These are phyloP conservation scores for Palythoa heliodiscus DNA, from an alignment of 92 coral and sea anemone genomes.

Conservation along the genomic window DNA sequence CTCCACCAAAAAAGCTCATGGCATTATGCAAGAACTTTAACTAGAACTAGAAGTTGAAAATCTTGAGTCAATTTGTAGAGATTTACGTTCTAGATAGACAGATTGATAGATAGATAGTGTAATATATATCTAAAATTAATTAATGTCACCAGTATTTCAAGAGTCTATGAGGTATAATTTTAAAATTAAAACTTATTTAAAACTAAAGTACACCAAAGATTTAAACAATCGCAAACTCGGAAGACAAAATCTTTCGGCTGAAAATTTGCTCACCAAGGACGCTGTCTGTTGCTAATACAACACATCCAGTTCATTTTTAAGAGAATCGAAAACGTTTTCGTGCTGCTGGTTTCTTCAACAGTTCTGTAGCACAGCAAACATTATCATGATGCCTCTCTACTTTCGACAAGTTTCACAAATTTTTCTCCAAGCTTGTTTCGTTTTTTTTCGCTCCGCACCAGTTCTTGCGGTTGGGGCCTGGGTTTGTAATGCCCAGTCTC, in stretches of 20 bases:
- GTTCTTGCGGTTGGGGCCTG: not conserved
- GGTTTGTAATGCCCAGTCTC: slow-evolving; percentile 5
- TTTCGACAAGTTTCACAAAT: not conserved
- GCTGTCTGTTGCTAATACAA: not conserved
- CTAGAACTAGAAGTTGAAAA: not conserved
- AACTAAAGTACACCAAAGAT: too few relatives aligned
- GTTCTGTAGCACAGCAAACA: not conserved
- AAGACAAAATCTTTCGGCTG: too few relatives aligned
- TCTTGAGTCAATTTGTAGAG: not conserved
- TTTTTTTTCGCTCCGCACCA: not conserved
- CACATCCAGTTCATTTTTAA: not conserved
- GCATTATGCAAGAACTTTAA: not conserved
- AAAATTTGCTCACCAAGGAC: not conserved
- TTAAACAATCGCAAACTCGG: too few relatives aligned
- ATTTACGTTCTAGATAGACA: not conserved
- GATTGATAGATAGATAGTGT: too few relatives aligned
- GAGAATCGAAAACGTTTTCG: not conserved
- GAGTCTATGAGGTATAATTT: too few relatives aligned
- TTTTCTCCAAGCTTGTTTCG: not conserved
- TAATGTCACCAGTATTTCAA: too few relatives aligned
- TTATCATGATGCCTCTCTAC: not conserved
- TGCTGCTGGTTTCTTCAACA: slow-evolving; percentile 6
- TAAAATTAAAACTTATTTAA: too few relatives aligned
- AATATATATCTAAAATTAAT: too few relatives aligned
- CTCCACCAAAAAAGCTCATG: slow-evolving; percentile 43